Evolutionary conservation across 2,113 vertebrate species (phyloP).

Genomic region (Anguilla japonica): DNA sequence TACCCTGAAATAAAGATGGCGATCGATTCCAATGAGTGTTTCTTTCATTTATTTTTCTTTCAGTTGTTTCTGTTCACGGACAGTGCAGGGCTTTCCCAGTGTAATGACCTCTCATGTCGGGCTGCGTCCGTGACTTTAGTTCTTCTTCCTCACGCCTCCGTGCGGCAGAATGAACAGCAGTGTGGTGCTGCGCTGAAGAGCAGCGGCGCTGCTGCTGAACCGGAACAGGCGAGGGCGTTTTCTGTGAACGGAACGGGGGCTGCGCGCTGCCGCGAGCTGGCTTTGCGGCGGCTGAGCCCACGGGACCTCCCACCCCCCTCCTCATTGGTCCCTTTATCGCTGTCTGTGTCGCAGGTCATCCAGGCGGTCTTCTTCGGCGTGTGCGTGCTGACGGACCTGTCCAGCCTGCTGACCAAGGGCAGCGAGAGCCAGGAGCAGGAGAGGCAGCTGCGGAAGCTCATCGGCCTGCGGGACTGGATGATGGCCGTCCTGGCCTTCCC

Average conservation of each 20-base stretch:
- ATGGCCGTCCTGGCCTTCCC: slow-evolving; percentile 95
- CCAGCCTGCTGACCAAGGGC: slow-evolving; percentile 90
- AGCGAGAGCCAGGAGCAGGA: slow-evolving; percentile 90
- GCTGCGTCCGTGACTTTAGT: neutral
- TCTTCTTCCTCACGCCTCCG: neutral
- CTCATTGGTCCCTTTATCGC: neutral
- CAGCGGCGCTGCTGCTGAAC: too few relatives aligned
- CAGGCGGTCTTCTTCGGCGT: slow-evolving; percentile 94
- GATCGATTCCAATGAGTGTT: too few relatives aligned
- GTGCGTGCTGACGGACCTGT: slow-evolving; percentile 92
- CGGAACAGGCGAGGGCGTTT: neutral
- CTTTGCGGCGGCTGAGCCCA: neutral
- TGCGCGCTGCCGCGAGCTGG: neutral
- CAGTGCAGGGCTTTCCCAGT: neutral
- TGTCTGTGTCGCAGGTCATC: slow-evolving; percentile 74
- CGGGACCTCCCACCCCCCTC: too few relatives aligned
- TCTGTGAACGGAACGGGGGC: neutral
- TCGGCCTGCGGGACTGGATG: slow-evolving; percentile 92
- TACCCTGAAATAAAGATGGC: too few relatives aligned
- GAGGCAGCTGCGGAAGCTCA: slow-evolving; percentile 89
- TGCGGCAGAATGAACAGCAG: neutral
- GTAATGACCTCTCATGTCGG: neutral
- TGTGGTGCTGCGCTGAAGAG: too few relatives aligned
- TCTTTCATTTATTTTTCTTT: neutral
- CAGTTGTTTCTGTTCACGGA: neutral